A percentile compares a stretch with the other conserved stretches of the same genome.
phyloP scores from a whole-genome alignment of 2,888 invertebrate genomes.

The Phortica magna region DNA sequence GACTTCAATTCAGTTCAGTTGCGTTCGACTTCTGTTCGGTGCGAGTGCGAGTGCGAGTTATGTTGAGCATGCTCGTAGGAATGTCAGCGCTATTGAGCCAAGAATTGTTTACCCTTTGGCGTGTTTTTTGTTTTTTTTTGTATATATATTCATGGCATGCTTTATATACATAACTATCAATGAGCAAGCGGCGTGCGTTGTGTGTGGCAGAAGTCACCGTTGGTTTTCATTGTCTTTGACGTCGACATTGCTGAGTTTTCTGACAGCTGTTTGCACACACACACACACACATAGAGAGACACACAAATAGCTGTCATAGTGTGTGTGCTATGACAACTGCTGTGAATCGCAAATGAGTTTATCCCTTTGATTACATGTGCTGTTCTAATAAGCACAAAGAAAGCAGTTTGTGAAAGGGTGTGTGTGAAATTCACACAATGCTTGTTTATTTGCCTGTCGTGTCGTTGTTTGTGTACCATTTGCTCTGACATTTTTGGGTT shows the following conservation, averaged over 20 bases:
- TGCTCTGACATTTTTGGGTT: constrained; percentile 18
- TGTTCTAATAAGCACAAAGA: constrained; percentile 9
- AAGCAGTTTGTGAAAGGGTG: neutral
- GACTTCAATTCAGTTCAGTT: constrained; percentile 2
- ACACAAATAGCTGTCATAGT: neutral
- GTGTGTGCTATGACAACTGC: neutral
- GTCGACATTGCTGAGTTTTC: neutral
- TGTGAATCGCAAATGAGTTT: constrained; percentile 16
- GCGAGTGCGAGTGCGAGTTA: neutral
- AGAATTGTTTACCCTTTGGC: constrained; percentile 22
- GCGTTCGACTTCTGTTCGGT: neutral
- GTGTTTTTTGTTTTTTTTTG: neutral
- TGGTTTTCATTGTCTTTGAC: neutral
- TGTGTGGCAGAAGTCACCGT: neutral
- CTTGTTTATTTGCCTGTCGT: neutral
- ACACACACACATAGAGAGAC: neutral
- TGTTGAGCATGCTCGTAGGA: constrained; percentile 21
- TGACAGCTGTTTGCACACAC: constrained; percentile 7
- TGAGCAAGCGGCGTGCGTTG: neutral
- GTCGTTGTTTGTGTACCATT: neutral
- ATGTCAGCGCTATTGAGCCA: constrained; percentile 17
- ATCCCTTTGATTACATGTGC: constrained; percentile 18
- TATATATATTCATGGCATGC: neutral
- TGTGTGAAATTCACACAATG: neutral
- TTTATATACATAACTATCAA: neutral